These are phyloP conservation scores for Drosophila paranaensis DNA, from an alignment of 2,888 invertebrate genomes.

Conservation along the genomic window DNA sequence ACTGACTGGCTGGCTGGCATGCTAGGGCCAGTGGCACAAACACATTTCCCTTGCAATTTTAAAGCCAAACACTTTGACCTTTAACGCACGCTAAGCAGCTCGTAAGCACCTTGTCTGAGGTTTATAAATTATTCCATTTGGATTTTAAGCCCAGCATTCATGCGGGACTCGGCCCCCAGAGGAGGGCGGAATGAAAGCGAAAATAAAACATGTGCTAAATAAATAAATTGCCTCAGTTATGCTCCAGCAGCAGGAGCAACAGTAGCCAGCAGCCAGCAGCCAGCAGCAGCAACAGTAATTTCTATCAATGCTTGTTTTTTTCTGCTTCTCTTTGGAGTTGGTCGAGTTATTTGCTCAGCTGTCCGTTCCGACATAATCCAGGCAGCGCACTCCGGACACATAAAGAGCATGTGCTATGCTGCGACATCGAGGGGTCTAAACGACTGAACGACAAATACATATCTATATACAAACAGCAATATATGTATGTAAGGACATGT, in stretches of 20 bases:
- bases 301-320: conserved; percentile 39
- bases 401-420: conserved; percentile 16
- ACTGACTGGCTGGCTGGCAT: neutral
- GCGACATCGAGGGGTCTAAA: conserved; percentile 8
- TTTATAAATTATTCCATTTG: conserved; percentile 56
- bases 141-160: conserved; percentile 17
- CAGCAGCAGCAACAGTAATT: conserved; percentile 41
- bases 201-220: conserved; percentile 42
- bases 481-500: neutral
- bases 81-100: conserved; percentile 22
- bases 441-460: neutral
- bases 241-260: conserved; percentile 39
- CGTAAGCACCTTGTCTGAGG: conserved; percentile 33
- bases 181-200: neutral
- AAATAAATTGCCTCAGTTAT: conserved; percentile 66
- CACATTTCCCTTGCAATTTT: conserved; percentile 19
- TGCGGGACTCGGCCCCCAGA: conserved; percentile 7
- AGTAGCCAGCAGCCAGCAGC: conserved; percentile 32
- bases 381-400: conserved; percentile 22
- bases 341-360: conserved; percentile 25
- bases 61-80: conserved; percentile 31
- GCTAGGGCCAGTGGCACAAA: conserved; percentile 1
- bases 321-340: neutral
- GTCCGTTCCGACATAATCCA: conserved; percentile 50
- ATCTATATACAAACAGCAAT: neutral